Conservation (phyloP, 2,797 vertebrate species). For the Darevskia mixta region DNA sequence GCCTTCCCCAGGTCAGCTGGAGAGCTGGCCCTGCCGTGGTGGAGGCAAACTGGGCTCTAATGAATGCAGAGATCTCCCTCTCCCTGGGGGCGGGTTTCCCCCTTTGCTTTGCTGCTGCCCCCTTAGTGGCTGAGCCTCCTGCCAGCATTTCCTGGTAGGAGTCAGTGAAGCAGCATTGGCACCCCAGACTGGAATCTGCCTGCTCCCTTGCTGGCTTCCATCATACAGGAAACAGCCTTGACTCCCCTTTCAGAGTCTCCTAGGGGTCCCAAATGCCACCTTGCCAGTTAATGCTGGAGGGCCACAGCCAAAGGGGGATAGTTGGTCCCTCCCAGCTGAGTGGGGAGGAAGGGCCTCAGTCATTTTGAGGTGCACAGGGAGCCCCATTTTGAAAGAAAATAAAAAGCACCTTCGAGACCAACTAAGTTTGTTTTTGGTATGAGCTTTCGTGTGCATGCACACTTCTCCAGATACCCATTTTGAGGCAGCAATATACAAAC, state of each 20-base stretch:
- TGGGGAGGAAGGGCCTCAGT: background rate
- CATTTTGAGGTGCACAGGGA: too few relatives aligned
- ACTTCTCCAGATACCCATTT: background rate
- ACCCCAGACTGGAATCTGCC: background rate
- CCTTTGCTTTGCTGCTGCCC: too few relatives aligned
- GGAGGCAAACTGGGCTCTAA: background rate
- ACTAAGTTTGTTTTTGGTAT: too few relatives aligned
- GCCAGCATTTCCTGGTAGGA: too few relatives aligned
- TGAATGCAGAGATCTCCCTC: background rate
- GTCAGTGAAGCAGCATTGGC: background rate
- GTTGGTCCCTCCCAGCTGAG: background rate
- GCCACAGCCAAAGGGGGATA: background rate
- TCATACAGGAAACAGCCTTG: too few relatives aligned
- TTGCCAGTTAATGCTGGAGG: background rate
- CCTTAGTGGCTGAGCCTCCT: rapidly evolving
- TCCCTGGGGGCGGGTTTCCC: background rate
- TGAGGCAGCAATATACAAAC: background rate
- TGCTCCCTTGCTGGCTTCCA: background rate
- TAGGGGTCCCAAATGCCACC: background rate
- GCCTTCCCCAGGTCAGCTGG: rapidly evolving
- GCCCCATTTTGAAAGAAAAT: too few relatives aligned
- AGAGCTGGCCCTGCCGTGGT: constrained; percentile 32
- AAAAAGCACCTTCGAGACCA: too few relatives aligned
- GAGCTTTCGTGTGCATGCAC: too few relatives aligned
- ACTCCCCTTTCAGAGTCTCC: background rate